Percentiles rank a stretch among this genome's conserved stretches.
Evolutionary conservation across 2,113 vertebrate genomes (phyloP).

Genomic region (Okapia johnstoni): DNA sequence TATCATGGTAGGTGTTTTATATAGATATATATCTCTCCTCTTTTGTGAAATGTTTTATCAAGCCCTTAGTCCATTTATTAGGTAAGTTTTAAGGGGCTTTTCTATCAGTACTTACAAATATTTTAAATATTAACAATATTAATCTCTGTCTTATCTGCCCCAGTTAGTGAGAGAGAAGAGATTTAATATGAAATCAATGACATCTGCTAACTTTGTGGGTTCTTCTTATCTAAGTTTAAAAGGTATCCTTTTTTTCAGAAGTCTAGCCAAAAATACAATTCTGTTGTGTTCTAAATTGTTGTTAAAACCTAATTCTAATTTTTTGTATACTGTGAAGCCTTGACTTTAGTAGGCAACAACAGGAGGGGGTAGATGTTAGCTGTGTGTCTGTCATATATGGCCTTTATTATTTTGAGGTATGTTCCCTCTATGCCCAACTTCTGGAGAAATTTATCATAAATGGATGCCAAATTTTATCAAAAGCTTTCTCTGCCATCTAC

Average conservation of each 20-base stretch:
- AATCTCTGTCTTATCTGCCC: not conserved
- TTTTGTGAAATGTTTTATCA: not conserved
- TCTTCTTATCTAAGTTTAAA: not conserved
- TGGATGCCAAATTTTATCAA: not conserved
- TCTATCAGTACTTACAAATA: not conserved
- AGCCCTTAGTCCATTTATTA: not conserved
- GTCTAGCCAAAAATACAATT: not conserved
- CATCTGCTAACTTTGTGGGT: not conserved
- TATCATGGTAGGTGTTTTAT: not conserved
- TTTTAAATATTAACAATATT: not conserved
- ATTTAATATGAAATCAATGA: not conserved
- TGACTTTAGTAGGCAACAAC: not conserved
- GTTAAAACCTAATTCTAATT: not conserved
- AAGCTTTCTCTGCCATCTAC: not conserved
- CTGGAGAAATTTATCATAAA: not conserved
- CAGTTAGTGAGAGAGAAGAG: not conserved
- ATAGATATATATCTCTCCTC: not conserved
- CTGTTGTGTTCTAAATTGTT: not conserved
- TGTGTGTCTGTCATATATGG: not conserved
- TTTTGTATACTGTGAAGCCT: not conserved
- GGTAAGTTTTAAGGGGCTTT: not conserved
- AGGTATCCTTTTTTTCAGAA: not conserved
- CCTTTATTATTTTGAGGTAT: not conserved
- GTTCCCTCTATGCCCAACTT: not conserved
- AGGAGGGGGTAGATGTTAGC: not conserved